These are phyloP conservation scores for Fistularia commersonii DNA, from an alignment of 2,797 vertebrate genomes.

Conservation along the genomic window DNA sequence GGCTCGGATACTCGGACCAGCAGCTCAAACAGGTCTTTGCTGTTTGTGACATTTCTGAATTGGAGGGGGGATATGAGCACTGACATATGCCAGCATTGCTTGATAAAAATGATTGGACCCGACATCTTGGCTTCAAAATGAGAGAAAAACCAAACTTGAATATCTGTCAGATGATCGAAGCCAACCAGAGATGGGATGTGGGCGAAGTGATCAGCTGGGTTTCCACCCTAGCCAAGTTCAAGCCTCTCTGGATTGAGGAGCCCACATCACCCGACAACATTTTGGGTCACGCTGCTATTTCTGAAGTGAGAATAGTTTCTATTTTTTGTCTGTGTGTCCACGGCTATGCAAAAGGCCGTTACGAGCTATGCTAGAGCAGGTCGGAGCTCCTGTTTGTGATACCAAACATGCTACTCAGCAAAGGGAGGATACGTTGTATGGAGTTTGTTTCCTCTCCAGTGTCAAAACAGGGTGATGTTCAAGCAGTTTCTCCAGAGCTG, in stretches of 20 bases:
- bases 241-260: slow-evolving; percentile 81
- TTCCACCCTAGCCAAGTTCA: slow-evolving; percentile 76
- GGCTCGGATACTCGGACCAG: slow-evolving; percentile 76
- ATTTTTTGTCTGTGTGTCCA: not conserved
- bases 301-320: slow-evolving; percentile 62
- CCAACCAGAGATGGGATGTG: slow-evolving; percentile 84
- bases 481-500: slow-evolving; percentile 86
- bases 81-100: no score
- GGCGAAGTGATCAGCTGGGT: slow-evolving; percentile 78
- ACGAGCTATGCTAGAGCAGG: slow-evolving; percentile 69
- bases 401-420: no score
- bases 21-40: slow-evolving; percentile 68
- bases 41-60: no score
- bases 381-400: slow-evolving; percentile 35
- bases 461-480: slow-evolving; percentile 84
- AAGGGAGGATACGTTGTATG: not conserved
- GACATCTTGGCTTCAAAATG: slow-evolving; percentile 9
- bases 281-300: slow-evolving; percentile 79
- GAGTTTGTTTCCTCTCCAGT: slow-evolving; percentile 49
- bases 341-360: not conserved
- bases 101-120: slow-evolving; percentile 75
- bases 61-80: no score
- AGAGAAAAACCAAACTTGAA: not conserved
- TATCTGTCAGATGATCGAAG: slow-evolving; percentile 76
- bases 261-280: slow-evolving; percentile 83